These are phyloP conservation scores for Cerceris ruficornis DNA, from an alignment of 2,888 invertebrate species.

Conservation along the genomic window DNA sequence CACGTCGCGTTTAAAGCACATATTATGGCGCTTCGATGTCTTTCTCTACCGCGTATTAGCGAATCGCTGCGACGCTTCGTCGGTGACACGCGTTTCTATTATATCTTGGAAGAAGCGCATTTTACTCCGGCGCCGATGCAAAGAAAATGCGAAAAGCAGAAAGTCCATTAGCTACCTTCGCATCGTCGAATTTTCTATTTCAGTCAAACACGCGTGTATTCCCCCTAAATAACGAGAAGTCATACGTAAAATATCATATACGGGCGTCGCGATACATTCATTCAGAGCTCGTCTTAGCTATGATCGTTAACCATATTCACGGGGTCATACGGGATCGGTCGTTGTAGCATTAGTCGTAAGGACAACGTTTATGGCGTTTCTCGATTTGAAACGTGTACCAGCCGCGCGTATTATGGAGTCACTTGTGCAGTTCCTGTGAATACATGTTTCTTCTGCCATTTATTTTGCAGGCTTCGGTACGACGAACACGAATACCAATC, in stretches of 20 bases:
- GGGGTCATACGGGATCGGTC: too few relatives aligned
- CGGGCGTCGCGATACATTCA: too few relatives aligned
- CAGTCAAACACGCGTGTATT: too few relatives aligned
- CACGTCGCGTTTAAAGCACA: constrained; percentile 9
- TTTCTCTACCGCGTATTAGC: background rate
- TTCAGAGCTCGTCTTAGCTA: too few relatives aligned
- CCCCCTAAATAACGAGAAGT: background rate
- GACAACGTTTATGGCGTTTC: too few relatives aligned
- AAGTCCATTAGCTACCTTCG: too few relatives aligned
- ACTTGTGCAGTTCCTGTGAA: background rate
- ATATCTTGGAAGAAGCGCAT: too few relatives aligned
- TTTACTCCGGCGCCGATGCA: too few relatives aligned
- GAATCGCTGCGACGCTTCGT: background rate
- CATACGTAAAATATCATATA: background rate
- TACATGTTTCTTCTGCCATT: constrained; percentile 13
- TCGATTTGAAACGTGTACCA: too few relatives aligned
- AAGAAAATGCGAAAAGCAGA: too few relatives aligned
- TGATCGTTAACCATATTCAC: too few relatives aligned
- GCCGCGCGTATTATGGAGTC: background rate
- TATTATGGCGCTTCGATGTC: background rate
- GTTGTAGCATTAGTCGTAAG: background rate
- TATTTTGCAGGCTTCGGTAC: constrained; percentile 76
- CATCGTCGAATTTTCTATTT: too few relatives aligned
- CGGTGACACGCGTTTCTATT: background rate
- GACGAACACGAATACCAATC: constrained; percentile 75